A percentile compares a stretch with the other conserved stretches of the same genome.
phyloP scores from a whole-genome alignment of 1,140 invertebrate genomes.

The Cephus cinctus region DNA sequence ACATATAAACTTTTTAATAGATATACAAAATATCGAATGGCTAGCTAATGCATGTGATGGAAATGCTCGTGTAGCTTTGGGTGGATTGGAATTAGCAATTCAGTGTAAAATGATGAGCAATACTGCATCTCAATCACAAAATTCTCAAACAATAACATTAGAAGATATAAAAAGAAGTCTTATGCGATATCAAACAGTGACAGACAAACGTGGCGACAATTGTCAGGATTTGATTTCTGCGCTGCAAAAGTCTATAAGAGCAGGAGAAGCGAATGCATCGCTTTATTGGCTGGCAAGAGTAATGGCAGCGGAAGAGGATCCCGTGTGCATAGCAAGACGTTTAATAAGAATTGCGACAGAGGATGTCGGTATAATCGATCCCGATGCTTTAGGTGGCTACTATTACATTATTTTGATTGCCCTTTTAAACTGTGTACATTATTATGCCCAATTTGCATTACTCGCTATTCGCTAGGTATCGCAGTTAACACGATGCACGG shows the following conservation, averaged over 20 bases:
- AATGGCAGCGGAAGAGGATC: constrained; percentile 80
- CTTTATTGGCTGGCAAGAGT: constrained; percentile 83
- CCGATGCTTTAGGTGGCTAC: constrained; percentile 55
- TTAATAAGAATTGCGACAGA: constrained; percentile 76
- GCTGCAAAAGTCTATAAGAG: constrained; percentile 82
- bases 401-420: no score
- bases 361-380: constrained; percentile 66
- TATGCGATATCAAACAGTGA: constrained; percentile 71
- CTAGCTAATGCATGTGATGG: constrained; percentile 77
- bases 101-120: constrained; percentile 52
- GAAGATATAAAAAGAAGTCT: constrained; percentile 64
- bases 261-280: constrained; percentile 77
- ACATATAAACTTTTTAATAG: constrained; percentile 53
- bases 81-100: constrained; percentile 72
- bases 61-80: constrained; percentile 76
- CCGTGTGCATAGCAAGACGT: constrained; percentile 76
- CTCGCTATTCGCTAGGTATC: constrained; percentile 37
- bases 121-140: constrained; percentile 26
- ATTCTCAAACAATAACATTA: constrained; percentile 56
- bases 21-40: constrained; percentile 65
- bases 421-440: no score
- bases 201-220: constrained; percentile 79
- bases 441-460: not conserved
- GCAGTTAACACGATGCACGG: constrained; percentile 75
- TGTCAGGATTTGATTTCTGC: constrained; percentile 84